Percentiles rank a stretch among this genome's conserved stretches.
phyloP scores from a whole-genome alignment of 2,113 vertebrate species.

The Halichoerus grypus region DNA sequence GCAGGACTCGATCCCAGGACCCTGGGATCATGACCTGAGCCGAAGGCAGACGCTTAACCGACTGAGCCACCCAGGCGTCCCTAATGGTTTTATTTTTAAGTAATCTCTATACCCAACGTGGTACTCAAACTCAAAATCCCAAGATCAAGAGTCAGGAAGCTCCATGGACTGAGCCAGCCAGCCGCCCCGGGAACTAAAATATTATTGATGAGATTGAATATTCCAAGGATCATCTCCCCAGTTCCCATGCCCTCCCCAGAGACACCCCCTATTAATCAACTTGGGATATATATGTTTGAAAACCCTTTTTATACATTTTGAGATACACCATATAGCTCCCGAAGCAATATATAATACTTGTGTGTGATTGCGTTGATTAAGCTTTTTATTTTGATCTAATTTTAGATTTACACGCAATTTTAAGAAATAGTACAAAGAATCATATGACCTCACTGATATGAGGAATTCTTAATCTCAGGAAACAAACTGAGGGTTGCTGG shows the following conservation, averaged over 20 bases:
- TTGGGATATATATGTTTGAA: neutral
- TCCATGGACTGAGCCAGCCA: neutral
- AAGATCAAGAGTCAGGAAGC: neutral
- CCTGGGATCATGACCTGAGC: no score
- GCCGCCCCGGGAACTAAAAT: neutral
- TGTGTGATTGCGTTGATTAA: neutral
- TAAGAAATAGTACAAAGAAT: neutral
- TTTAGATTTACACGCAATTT: neutral
- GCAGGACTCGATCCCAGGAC: no score
- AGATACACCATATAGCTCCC: neutral
- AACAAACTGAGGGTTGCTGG: no score
- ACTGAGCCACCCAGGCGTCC: no score
- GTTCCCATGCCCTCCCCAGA: neutral
- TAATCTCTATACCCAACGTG: neutral
- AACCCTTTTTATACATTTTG: neutral
- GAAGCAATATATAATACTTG: neutral
- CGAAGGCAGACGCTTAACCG: no score
- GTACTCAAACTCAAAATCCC: neutral
- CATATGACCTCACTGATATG: no score
- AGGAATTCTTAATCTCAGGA: no score
- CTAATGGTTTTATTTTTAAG: neutral
- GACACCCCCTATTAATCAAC: neutral
- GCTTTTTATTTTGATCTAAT: neutral
- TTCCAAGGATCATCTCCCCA: neutral
- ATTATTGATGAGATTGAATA: neutral